Evolutionary conservation across 2,888 invertebrate species (phyloP).

Genomic region (Resseliella maxima): DNA sequence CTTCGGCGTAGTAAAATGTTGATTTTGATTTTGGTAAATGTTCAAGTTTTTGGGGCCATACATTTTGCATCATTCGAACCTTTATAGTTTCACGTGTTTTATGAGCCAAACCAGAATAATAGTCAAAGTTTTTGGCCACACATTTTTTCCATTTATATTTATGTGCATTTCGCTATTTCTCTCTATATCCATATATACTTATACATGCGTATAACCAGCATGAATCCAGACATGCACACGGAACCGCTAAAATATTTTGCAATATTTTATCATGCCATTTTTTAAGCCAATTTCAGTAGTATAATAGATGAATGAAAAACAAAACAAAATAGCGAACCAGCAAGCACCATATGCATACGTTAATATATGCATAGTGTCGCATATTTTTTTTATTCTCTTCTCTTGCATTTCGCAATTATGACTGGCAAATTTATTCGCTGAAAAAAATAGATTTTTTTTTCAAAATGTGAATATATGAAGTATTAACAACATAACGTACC

Average conservation of each 20-base stretch:
- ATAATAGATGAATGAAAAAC: neutral
- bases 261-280: slow-evolving; percentile 46
- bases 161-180: neutral
- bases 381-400: neutral
- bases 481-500: neutral
- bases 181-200: neutral
- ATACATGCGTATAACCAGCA: neutral
- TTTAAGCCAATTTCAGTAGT: neutral
- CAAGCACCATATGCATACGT: neutral
- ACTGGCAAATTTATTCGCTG: slow-evolving; percentile 29
- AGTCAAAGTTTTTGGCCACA: slow-evolving; percentile 36
- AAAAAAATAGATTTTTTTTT: slow-evolving; percentile 36
- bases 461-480: neutral
- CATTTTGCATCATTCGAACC: slow-evolving; percentile 26
- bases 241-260: neutral
- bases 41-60: slow-evolving; percentile 49
- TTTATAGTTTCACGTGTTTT: slow-evolving; percentile 47
- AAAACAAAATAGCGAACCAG: neutral
- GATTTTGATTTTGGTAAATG: slow-evolving; percentile 52
- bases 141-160: neutral
- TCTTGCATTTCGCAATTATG: neutral
- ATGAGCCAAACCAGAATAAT: slow-evolving; percentile 53
- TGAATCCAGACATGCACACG: slow-evolving; percentile 32
- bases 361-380: neutral
- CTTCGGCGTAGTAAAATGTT: slow-evolving; percentile 4